These are phyloP conservation scores for Aythya baeri DNA, from an alignment of 2,113 vertebrate species.

Conservation along the genomic window DNA sequence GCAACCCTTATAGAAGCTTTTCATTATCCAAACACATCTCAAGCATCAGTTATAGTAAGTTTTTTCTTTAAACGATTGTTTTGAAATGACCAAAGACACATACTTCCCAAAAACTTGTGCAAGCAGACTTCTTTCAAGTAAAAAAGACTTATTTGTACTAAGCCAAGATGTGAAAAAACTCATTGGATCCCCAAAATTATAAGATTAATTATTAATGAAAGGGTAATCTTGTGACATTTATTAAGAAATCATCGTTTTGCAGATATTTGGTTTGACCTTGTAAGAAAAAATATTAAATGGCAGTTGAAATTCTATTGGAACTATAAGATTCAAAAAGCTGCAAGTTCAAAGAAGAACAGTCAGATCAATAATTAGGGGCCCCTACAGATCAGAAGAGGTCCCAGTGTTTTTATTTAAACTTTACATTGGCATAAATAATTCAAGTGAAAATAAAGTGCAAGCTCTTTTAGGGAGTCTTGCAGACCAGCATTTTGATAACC, in stretches of 20 bases:
- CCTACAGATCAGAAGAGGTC: not conserved
- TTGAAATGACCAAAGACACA: not conserved
- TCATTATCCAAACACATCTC: not conserved
- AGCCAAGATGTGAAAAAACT: not conserved
- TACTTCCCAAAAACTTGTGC: not conserved
- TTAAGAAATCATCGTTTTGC: not conserved
- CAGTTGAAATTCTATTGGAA: not conserved
- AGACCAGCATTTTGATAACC: constrained; percentile 47
- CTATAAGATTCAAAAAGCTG: not conserved
- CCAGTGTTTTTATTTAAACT: not conserved
- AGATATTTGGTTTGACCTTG: not conserved
- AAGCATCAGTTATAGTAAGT: not conserved
- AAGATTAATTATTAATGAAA: not conserved
- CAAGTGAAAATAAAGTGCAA: constrained; percentile 25
- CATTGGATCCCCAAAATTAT: not conserved
- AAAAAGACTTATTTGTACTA: not conserved
- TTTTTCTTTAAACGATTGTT: not conserved
- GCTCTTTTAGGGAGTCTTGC: constrained; percentile 20
- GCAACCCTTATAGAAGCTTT: not conserved
- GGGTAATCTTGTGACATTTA: not conserved
- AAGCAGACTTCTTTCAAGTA: not conserved
- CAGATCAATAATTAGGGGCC: not conserved
- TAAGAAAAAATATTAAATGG: not conserved
- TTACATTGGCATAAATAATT: constrained; percentile 2
- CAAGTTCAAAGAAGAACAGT: not conserved